A percentile compares a stretch with the other conserved stretches of the same genome.
Conservation (phyloP, 2,113 vertebrate species). For the Gymnogyps californianus region DNA sequence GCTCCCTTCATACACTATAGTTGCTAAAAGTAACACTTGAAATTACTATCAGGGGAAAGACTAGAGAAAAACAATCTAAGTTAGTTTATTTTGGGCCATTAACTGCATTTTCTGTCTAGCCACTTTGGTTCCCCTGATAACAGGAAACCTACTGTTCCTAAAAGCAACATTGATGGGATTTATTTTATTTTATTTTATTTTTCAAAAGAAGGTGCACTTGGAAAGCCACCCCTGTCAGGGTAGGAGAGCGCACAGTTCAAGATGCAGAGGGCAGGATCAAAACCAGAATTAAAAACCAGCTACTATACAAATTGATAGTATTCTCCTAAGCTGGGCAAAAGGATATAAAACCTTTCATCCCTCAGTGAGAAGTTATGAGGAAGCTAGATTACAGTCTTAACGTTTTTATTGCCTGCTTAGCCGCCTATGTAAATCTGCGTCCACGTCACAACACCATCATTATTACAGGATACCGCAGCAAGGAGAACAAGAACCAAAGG, state of each 20-base stretch:
- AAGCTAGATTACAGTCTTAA: background rate
- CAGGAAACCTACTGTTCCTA: background rate
- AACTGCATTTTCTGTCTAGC: background rate
- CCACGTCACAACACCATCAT: background rate
- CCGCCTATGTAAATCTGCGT: background rate
- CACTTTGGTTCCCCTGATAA: background rate
- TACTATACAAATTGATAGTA: background rate
- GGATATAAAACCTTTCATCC: background rate
- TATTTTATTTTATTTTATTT: background rate
- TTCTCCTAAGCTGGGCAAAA: background rate
- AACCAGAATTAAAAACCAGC: background rate
- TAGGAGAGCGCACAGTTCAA: background rate
- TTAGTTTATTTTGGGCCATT: constrained; percentile 15
- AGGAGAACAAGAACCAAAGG: background rate
- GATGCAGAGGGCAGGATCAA: background rate
- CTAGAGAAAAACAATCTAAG: background rate
- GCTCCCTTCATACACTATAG: background rate
- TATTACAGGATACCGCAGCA: background rate
- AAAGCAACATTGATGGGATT: background rate
- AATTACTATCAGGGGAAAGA: background rate
- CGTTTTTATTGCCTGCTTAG: background rate
- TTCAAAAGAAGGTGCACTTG: background rate
- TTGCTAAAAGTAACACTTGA: constrained; percentile 26
- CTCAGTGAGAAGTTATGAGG: background rate
- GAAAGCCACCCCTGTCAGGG: background rate